Percentiles rank a stretch among this genome's conserved stretches.
Conservation (phyloP, 2,113 vertebrate species). For the Noctilio leporinus region DNA sequence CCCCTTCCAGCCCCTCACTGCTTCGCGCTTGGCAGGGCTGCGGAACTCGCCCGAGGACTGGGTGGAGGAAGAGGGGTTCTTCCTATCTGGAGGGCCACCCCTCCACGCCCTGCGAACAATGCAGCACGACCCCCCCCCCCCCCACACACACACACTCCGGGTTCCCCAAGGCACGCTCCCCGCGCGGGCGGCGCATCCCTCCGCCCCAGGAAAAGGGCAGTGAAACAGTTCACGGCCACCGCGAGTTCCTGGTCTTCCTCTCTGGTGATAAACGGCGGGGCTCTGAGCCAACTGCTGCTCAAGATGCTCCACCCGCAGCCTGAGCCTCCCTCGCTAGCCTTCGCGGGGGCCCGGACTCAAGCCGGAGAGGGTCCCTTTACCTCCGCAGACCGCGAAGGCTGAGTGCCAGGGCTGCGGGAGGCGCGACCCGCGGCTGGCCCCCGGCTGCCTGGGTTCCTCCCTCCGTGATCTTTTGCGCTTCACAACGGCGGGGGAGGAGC, state of each 20-base stretch:
- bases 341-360: not conserved
- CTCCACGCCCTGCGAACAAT: not conserved
- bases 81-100: not conserved
- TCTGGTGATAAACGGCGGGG: conserved; percentile 64
- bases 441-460: not conserved
- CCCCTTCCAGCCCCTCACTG: conserved; percentile 27
- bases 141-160: not conserved
- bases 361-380: not conserved
- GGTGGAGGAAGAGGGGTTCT: not conserved
- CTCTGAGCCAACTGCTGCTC: conserved; percentile 45
- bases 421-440: not conserved
- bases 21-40: not conserved
- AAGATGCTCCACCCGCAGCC: conserved; percentile 56
- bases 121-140: not conserved
- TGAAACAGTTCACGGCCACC: conserved; percentile 63
- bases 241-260: conserved; percentile 65
- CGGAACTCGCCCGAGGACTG: not conserved
- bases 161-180: not conserved
- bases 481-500: not conserved
- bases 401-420: not conserved
- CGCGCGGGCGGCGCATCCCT: not conserved
- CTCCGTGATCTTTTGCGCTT: not conserved
- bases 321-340: not conserved
- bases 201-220: conserved; percentile 63
- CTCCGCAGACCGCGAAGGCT: not conserved